Conservation (phyloP, 1,140 invertebrate species). For the Aphis gossypii region DNA sequence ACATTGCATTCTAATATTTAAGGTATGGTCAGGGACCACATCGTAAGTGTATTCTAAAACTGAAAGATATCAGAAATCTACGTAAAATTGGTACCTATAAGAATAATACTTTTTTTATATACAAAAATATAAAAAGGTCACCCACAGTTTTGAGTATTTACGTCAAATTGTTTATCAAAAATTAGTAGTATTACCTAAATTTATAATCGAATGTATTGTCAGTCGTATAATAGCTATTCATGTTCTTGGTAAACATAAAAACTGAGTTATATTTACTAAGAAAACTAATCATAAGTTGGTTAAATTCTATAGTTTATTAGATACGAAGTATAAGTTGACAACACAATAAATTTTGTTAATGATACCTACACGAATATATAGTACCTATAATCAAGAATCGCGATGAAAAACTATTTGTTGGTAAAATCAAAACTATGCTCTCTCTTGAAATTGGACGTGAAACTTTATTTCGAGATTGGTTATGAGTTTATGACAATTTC, state of each 20-base stretch:
- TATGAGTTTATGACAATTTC: constrained; percentile 4
- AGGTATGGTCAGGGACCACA: background rate
- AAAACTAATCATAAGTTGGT: background rate
- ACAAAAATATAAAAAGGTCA: background rate
- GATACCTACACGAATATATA: too few relatives aligned
- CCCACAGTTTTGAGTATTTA: background rate
- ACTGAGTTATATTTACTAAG: background rate
- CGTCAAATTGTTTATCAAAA: too few relatives aligned
- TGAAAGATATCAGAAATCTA: background rate
- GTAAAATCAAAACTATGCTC: background rate
- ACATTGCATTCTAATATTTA: background rate
- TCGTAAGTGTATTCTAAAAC: background rate
- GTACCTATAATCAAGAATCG: background rate
- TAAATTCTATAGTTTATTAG: background rate
- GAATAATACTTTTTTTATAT: background rate
- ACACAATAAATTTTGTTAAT: background rate
- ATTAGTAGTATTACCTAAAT: too few relatives aligned
- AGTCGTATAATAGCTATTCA: background rate
- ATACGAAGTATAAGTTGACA: background rate
- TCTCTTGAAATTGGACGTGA: background rate
- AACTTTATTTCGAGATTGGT: background rate
- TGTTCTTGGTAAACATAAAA: background rate
- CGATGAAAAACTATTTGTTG: background rate
- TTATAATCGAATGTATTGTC: too few relatives aligned
- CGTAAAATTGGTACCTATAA: background rate